Percentiles rank a stretch among this genome's conserved stretches.
phyloP scores from a whole-genome alignment of 1,140 invertebrate species.

The Proctacanthus coquilletti region DNA sequence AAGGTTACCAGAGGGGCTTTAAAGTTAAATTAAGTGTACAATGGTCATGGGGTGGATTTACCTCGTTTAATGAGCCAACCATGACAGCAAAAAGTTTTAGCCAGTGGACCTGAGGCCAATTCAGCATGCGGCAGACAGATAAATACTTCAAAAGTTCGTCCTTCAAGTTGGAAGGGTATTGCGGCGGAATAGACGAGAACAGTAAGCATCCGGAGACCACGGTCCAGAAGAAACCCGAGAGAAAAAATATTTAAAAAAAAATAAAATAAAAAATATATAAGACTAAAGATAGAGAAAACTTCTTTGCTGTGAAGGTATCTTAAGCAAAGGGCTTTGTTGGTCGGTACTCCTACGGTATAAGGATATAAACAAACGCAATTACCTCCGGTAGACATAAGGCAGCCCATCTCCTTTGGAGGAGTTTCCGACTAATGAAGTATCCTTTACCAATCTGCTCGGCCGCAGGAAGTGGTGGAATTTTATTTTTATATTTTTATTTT shows the following conservation, averaged over 20 bases:
- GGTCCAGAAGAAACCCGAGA: too few species aligned
- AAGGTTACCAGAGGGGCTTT: too few species aligned
- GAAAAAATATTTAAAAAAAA: not conserved
- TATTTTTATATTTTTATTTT: not conserved
- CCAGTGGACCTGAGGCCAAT: conserved; percentile 9
- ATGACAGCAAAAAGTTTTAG: conserved; percentile 7
- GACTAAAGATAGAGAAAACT: too few species aligned
- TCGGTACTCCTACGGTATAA: too few species aligned
- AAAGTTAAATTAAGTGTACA: not conserved
- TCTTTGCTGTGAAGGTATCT: too few species aligned
- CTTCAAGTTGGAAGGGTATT: too few species aligned
- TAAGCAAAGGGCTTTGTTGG: not conserved
- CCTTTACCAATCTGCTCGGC: conserved; percentile 1
- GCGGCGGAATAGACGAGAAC: too few species aligned
- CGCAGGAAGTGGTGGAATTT: not conserved
- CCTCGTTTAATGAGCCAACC: conserved; percentile 6
- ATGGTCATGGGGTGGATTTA: conserved; percentile 1
- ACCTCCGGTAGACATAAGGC: conserved; percentile 7
- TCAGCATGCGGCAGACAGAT: conserved; percentile 6
- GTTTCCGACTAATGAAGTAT: not conserved
- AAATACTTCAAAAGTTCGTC: conserved; percentile 8
- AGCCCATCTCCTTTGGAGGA: conserved; percentile 13
- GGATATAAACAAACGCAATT: conserved; percentile 1
- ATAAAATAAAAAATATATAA: conserved; percentile 3
- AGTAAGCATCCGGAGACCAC: too few species aligned